Percentiles rank a stretch among this genome's conserved stretches.
phyloP scores from a whole-genome alignment of 2,888 invertebrate species.

The Lithophane socia region DNA sequence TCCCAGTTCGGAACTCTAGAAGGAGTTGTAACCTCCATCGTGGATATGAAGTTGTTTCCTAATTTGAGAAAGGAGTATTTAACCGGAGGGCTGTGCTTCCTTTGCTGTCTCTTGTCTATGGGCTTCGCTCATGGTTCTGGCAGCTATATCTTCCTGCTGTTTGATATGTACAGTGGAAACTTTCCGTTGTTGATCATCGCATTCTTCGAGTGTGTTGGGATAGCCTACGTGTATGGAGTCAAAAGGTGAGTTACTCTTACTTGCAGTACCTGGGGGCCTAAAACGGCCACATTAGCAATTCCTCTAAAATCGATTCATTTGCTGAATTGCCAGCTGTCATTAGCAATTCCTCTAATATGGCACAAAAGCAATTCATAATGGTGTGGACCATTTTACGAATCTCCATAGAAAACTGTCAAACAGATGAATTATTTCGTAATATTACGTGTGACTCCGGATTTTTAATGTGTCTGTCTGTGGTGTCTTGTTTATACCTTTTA shows the following conservation, averaged over 20 bases:
- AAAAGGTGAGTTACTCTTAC: slow-evolving; percentile 92
- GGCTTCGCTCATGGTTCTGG: slow-evolving; percentile 98
- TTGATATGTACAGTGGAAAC: slow-evolving; percentile 98
- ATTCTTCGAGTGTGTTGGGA: slow-evolving; percentile 97
- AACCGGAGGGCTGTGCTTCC: slow-evolving; percentile 94
- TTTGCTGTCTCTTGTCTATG: slow-evolving; percentile 96
- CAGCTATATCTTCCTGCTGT: slow-evolving; percentile 97
- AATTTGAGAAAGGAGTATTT: slow-evolving; percentile 97
- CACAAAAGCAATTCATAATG: too few species aligned
- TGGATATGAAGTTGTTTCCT: slow-evolving; percentile 98
- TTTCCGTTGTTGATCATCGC: slow-evolving; percentile 98
- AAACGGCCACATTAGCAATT: too few species aligned
- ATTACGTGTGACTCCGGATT: too few species aligned
- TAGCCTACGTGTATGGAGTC: slow-evolving; percentile 98
- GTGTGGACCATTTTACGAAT: too few species aligned
- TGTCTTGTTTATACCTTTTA: too few species aligned
- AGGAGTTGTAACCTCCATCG: slow-evolving; percentile 98
- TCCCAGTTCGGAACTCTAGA: slow-evolving; percentile 99
- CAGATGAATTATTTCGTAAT: too few species aligned
- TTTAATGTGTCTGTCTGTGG: too few species aligned
- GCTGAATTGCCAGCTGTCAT: too few species aligned
- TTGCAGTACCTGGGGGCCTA: too few species aligned
- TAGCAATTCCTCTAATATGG: too few species aligned
- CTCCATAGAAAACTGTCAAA: too few species aligned
- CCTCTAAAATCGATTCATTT: too few species aligned